A percentile compares a stretch with the other conserved stretches of the same genome.
phyloP scores from a whole-genome alignment of 30 jellyfish, hydroid and myxozoan genomes.

The Chrysaora quinquecirrha region DNA sequence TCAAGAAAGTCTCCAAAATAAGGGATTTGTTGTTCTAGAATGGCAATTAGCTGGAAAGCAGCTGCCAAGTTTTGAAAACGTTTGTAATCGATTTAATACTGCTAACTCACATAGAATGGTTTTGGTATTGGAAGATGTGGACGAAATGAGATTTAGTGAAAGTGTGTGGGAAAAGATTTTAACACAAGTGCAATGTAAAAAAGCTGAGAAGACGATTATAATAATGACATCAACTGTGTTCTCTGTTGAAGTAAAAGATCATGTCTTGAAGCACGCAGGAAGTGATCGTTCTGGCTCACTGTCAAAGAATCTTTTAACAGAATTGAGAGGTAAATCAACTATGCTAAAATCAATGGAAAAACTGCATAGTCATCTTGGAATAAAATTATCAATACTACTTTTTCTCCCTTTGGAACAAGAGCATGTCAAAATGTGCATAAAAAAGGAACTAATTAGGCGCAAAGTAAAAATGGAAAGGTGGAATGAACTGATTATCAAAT shows the following conservation, averaged over 20 bases:
- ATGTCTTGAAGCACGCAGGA: neutral
- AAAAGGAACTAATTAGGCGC: slow-evolving; percentile 11
- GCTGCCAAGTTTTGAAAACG: neutral
- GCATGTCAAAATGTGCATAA: slow-evolving; percentile 45
- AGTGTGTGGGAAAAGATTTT: neutral
- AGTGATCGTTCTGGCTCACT: neutral
- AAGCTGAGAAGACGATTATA: neutral
- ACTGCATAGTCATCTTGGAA: neutral
- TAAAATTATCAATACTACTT: slow-evolving; percentile 1
- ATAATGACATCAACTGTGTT: neutral
- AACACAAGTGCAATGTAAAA: neutral
- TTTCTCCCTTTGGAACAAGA: slow-evolving; percentile 40
- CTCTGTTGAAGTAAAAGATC: neutral
- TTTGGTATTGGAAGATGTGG: slow-evolving; percentile 3
- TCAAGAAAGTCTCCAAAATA: neutral
- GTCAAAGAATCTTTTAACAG: neutral
- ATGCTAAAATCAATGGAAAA: neutral
- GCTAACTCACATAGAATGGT: neutral
- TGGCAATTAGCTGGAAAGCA: neutral
- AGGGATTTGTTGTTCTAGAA: slow-evolving; percentile 1
- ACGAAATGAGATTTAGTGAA: neutral
- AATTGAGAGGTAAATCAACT: neutral
- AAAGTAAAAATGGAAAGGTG: slow-evolving; percentile 15
- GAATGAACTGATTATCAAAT: neutral
- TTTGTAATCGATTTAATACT: neutral